A percentile compares a stretch with the other conserved stretches of the same genome.
phyloP scores from a whole-genome alignment of 2,888 invertebrate genomes.

The Amitus sp. region DNA sequence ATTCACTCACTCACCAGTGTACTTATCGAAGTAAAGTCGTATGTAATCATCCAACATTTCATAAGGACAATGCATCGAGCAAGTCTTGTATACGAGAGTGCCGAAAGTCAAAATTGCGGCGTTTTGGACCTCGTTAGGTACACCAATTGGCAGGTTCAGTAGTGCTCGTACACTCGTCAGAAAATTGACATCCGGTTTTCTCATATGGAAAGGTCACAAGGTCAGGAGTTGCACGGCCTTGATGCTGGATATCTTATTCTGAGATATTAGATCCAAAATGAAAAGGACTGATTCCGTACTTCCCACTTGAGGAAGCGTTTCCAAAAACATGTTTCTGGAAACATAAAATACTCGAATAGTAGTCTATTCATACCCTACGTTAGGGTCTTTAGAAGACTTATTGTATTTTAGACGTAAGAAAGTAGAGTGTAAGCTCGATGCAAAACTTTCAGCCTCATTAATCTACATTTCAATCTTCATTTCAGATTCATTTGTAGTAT shows the following conservation, averaged over 20 bases:
- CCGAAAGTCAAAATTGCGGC: slow-evolving; percentile 78
- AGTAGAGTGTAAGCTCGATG: too few relatives aligned
- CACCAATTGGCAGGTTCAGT: slow-evolving; percentile 62
- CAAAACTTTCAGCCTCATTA: too few relatives aligned
- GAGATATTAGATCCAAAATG: slow-evolving; percentile 73
- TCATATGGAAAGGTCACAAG: slow-evolving; percentile 77
- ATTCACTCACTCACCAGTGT: slow-evolving; percentile 69
- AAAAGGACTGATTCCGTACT: slow-evolving; percentile 74
- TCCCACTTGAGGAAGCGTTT: slow-evolving; percentile 76
- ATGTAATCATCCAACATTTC: slow-evolving; percentile 78
- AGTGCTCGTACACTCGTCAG: slow-evolving; percentile 71
- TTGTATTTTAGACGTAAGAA: too few relatives aligned
- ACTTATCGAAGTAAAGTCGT: slow-evolving; percentile 76
- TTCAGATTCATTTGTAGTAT: too few relatives aligned
- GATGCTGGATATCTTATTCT: slow-evolving; percentile 72
- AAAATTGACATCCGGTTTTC: slow-evolving; percentile 68
- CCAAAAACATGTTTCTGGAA: slow-evolving; percentile 75
- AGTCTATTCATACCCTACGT: too few relatives aligned
- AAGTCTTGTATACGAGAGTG: slow-evolving; percentile 74
- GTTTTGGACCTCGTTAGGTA: slow-evolving; percentile 70
- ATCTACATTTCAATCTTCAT: too few relatives aligned
- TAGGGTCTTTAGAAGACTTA: too few relatives aligned
- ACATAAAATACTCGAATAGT: too few relatives aligned
- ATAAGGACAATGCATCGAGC: slow-evolving; percentile 67
- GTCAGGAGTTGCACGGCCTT: slow-evolving; percentile 74